phyloP scores from a whole-genome alignment of 2,888 invertebrate species.

The Acanthosepion esculentum region DNA sequence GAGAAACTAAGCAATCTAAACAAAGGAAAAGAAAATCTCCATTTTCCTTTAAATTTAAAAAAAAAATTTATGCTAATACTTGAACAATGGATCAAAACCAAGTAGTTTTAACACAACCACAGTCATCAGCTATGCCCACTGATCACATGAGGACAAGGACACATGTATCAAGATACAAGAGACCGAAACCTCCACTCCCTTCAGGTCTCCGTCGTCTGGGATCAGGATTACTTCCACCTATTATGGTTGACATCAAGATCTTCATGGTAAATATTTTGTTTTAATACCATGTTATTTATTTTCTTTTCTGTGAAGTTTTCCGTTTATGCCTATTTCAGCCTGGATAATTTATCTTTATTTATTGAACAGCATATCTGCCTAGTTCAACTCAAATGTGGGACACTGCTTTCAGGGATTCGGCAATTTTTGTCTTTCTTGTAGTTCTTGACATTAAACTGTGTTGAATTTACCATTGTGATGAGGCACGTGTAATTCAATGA shows the following conservation, averaged over 20 bases:
- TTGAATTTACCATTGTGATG: no score
- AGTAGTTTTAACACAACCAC: not conserved
- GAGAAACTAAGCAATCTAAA: not conserved
- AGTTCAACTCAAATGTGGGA: no score
- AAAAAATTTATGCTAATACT: not conserved
- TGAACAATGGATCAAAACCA: not conserved
- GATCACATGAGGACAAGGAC: conserved; percentile 17
- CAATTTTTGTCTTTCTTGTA: no score
- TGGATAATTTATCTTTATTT: no score
- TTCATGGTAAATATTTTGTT: conserved; percentile 48
- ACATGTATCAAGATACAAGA: conserved; percentile 48
- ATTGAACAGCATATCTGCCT: no score
- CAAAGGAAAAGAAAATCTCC: not conserved
- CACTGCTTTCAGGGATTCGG: no score
- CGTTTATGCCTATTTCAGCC: no score
- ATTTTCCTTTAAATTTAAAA: not conserved
- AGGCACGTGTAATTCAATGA: no score
- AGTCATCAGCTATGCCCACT: not conserved
- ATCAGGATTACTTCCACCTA: conserved; percentile 61
- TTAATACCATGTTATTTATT: no score
- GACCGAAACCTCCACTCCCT: conserved; percentile 51
- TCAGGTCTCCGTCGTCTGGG: conserved; percentile 62
- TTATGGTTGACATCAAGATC: conserved; percentile 63
- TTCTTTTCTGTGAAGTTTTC: no score
- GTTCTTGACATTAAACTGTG: no score